Percentiles rank a stretch among this genome's conserved stretches.
phyloP scores from a whole-genome alignment of 2,888 invertebrate genomes.

The Orchesellides sinensis region DNA sequence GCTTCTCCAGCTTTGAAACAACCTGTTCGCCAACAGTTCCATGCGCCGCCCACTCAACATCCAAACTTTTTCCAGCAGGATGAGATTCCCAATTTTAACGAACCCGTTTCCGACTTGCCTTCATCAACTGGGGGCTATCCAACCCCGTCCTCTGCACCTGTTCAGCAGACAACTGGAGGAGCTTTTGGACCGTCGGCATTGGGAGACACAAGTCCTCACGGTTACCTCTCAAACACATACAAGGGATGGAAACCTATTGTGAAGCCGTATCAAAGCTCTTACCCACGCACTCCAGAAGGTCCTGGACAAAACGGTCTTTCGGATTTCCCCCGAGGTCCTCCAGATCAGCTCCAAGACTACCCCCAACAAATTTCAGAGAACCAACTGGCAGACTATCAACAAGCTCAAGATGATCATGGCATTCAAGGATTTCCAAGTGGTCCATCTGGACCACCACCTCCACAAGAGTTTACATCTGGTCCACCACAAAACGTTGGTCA shows the following conservation, averaged over 20 bases:
- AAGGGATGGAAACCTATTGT: slow-evolving; percentile 74
- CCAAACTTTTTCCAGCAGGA: slow-evolving; percentile 50
- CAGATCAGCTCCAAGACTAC: too few relatives aligned
- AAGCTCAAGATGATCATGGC: slow-evolving; percentile 23
- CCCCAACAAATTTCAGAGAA: not conserved
- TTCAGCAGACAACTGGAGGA: slow-evolving; percentile 31
- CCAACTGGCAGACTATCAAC: too few relatives aligned
- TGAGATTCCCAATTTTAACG: slow-evolving; percentile 51
- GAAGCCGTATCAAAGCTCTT: slow-evolving; percentile 68
- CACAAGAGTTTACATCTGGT: too few relatives aligned
- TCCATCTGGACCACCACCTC: not conserved
- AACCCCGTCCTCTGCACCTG: slow-evolving; percentile 7
- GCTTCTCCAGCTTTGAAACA: slow-evolving; percentile 10
- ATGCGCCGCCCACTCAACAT: slow-evolving; percentile 15
- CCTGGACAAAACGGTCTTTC: not conserved
- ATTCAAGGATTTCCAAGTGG: too few relatives aligned
- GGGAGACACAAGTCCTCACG: slow-evolving; percentile 65
- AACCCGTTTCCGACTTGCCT: slow-evolving; percentile 31
- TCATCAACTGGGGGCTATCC: slow-evolving; percentile 26
- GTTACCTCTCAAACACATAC: slow-evolving; percentile 71
- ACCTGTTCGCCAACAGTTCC: slow-evolving; percentile 46
- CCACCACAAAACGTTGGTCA: not conserved
- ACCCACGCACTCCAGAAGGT: slow-evolving; percentile 47
- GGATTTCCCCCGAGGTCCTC: slow-evolving; percentile 13
- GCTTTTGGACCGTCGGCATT: slow-evolving; percentile 42